Percentiles rank a stretch among this genome's conserved stretches.
Conservation (phyloP, 2,113 vertebrate species). For the Leptodactylus fuscus region DNA sequence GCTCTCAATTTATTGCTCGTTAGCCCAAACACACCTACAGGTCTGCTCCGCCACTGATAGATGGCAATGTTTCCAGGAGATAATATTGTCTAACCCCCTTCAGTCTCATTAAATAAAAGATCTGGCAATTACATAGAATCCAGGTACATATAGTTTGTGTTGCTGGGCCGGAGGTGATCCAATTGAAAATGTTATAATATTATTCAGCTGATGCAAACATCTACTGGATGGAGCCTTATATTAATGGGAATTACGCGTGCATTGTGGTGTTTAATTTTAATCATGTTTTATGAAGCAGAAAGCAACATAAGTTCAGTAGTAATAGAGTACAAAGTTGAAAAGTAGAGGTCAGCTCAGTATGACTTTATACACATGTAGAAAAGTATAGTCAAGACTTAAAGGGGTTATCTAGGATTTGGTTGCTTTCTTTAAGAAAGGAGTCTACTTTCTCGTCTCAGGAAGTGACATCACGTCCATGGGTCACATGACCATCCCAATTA, state of each 20-base stretch:
- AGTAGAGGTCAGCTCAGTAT: too few species aligned
- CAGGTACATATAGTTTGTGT: slow-evolving; percentile 33
- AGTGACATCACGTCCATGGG: too few species aligned
- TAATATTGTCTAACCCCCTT: slow-evolving; percentile 57
- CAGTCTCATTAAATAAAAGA: slow-evolving; percentile 52
- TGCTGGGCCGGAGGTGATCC: slow-evolving; percentile 24
- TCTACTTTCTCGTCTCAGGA: too few species aligned
- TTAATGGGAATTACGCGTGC: neutral
- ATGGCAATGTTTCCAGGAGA: slow-evolving; percentile 50
- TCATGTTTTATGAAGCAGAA: neutral
- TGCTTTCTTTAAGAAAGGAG: too few species aligned
- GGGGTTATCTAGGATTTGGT: too few species aligned
- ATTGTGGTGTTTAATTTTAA: neutral
- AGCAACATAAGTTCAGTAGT: neutral
- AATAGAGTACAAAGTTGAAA: neutral
- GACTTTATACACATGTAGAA: too few species aligned
- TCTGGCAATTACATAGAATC: slow-evolving; percentile 37
- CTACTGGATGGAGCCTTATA: neutral
- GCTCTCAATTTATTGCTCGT: slow-evolving; percentile 61
- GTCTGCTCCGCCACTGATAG: slow-evolving; percentile 57
- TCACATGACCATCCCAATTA: too few species aligned
- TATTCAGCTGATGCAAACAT: neutral
- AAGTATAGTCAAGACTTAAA: too few species aligned
- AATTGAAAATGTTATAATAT: slow-evolving; percentile 33
- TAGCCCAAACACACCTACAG: slow-evolving; percentile 62